phyloP scores from a whole-genome alignment of 1,140 invertebrate species.

The Rhagoletis pomonella region DNA sequence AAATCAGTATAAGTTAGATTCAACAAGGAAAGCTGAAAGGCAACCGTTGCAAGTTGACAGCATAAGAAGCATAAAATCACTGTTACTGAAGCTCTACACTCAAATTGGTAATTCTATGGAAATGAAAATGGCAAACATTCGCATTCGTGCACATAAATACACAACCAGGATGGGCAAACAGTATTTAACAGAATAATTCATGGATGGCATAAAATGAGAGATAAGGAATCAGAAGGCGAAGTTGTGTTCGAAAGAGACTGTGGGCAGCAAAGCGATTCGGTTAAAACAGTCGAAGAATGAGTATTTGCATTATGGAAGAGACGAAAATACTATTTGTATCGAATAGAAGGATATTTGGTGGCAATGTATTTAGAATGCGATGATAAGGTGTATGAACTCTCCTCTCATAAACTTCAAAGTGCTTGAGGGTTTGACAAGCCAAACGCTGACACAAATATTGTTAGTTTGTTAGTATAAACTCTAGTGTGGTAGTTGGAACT shows the following conservation, averaged over 20 bases:
- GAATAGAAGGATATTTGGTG: constrained; percentile 12
- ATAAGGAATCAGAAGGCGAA: not conserved
- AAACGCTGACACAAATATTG: not conserved
- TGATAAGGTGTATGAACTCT: constrained; percentile 32
- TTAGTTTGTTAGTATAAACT: not conserved
- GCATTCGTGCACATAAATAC: not conserved
- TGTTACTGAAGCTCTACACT: constrained; percentile 32
- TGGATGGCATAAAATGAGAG: not conserved
- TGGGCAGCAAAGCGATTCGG: not conserved
- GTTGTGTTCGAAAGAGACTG: not conserved
- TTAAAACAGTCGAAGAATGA: not conserved
- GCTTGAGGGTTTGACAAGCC: not conserved
- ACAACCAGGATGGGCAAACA: not conserved
- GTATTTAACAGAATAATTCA: not conserved
- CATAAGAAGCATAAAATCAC: constrained; percentile 53
- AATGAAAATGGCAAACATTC: constrained; percentile 35
- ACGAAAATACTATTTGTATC: not conserved
- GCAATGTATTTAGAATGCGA: not conserved
- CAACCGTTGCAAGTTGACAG: not conserved
- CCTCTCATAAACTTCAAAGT: not conserved
- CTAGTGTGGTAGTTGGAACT: too few relatives aligned
- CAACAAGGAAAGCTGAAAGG: constrained; percentile 15
- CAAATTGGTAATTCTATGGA: constrained; percentile 45
- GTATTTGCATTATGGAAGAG: not conserved
- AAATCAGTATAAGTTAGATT: not conserved